Base-by-base conservation (phyloP, 1,140 invertebrate species). In the Pygmarrhopalites habei region DNA sequence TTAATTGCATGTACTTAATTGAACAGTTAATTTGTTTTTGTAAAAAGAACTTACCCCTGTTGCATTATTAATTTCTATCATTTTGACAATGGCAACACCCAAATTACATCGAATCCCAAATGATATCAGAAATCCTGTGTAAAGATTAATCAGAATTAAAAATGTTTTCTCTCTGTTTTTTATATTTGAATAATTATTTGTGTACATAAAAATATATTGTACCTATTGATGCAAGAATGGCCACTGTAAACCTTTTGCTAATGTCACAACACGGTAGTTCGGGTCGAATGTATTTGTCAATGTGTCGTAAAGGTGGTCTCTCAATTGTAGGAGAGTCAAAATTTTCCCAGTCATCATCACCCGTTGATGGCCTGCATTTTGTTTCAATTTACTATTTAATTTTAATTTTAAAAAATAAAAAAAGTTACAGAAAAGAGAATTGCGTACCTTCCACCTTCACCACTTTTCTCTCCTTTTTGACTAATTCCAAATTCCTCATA, bases 41-140 rank as follows among this genome's bases (percentile, higher is more conserved):
- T 41, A 41, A 41, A 12, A 41, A 12, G n/a, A 10, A 47, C 44
- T n/a, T 47, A 47, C 44, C n/a, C 44, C 44, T 10, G 44, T 47
- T 47, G 44, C 44, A 25, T 47, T 47, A n/a, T 47, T 25, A 4
- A 39, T 35, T 35, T 53, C 29, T 25, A 14, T n/a, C 51, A 14
- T 56, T 15, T 84, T 82, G 39, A 96, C 81, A 73, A 96, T 93
- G 17, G 94, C 93, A 74, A 97, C 92, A 15, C 93, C 91, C 88
- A 98, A 90, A 76, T 97, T 98, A 77, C 90, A 94, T 53, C 95
- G 82, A 85, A 95, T 94, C 14, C 91, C 91, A 73, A 95, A 94
- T 71, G 90, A 90, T 72, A 95, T 94, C 72, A 94, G 82, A 75
- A 95, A 95, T 65, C 92, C 83, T 83, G 67, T 1, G 73, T 5